Evolutionary conservation across 2,888 invertebrate species (phyloP), one percentile per base, ranked within the genome.

Genomic region (Heliconius aoede): DNA sequence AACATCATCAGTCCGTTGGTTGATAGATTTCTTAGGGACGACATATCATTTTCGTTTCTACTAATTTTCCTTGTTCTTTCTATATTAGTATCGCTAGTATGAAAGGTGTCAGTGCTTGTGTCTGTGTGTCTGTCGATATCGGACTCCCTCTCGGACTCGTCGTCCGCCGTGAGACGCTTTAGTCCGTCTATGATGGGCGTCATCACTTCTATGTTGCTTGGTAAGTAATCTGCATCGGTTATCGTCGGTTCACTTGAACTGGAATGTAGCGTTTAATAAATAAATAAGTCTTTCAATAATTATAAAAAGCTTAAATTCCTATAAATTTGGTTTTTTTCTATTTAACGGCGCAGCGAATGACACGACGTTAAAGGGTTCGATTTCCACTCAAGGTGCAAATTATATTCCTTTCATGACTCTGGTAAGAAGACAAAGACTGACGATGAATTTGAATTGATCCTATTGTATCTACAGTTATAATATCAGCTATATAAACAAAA

Each of bases 1-100:
- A 95, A 95, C 92, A 93, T 94, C 89, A 93, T 93, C 0, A 95
- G 86, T 1, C 94, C 94, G 79, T 90, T 93, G 0, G 93, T 94
- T 0, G 94, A 95, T 5, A 95, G 84, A 80, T 94, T 94, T 81
- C 94, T 88, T 5, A 94, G 82, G 0, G 93, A 91, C 0, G 93
- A 87, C 1, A 94, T 82, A 40, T 94, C 94, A 55, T 82, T 86
- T 68, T 94, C 94, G 0, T 88, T 81, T 83, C 89, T 88, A 81
- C 93, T 93, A 0, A 89, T 89, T 79, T 93, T 94, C 79, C 93
- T 86, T 0, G 86, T 83, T 81, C 85, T 85, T 9, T 83, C 81
- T 24, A 87, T 87, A 46, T 84, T 85, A 73, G 85, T 88, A 61
- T 89, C 89, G 76, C 83, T 87, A 0, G 87, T 86, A 75, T 90